Base-by-base conservation (phyloP, 1,140 invertebrate genomes). In the Formica selysi region DNA sequence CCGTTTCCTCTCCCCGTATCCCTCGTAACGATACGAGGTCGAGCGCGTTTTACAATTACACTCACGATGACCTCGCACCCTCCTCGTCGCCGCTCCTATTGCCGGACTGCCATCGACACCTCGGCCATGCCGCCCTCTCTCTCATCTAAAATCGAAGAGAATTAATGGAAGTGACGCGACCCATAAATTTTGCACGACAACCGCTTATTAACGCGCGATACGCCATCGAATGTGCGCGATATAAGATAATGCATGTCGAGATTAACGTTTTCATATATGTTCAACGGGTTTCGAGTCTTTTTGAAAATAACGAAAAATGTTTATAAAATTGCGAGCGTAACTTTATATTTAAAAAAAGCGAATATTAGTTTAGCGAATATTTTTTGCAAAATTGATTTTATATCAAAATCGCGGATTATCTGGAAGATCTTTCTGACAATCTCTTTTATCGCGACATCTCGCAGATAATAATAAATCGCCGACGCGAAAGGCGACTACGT, bases 101-200 rank as follows among this genome's bases (percentile, higher is more conserved):
- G 38, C 71, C 71, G 59, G 36, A 76, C 22, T 54, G 57, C 71
- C 59, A 89, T 89, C 78, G 87, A 83, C 61, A 79, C 83, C 32
- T 80, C 54, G 26, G 68, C 68, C 71, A 29, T 38, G 26, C 38
- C 76, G 29, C 32, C 71, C 73, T 85, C 48, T 79, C 73, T 85
- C 19, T 79, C 84, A 59, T 64, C 87, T 89, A 57, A 67, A 89
- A 89, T 78, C 85, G 76, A 86, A 87, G 61, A 57, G 85, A 86
- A 89, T 89, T 89, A 86, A 89, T 89, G 71, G 87, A 86, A 86
- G 86, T 81, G 88, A 89, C 76, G 51, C 51, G 76, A 86, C 57
- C 87, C 71, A 86, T 81, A 86, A 86, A 86, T 85, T 79, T 79
- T 16, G 64, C 10, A 51, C 44, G 74, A 78, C 84, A 59, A 68